A percentile compares a stretch with the other conserved stretches of the same genome.
Evolutionary conservation across 2,888 invertebrate species (phyloP).

Genomic region (Drosophila melanocephala): DNA sequence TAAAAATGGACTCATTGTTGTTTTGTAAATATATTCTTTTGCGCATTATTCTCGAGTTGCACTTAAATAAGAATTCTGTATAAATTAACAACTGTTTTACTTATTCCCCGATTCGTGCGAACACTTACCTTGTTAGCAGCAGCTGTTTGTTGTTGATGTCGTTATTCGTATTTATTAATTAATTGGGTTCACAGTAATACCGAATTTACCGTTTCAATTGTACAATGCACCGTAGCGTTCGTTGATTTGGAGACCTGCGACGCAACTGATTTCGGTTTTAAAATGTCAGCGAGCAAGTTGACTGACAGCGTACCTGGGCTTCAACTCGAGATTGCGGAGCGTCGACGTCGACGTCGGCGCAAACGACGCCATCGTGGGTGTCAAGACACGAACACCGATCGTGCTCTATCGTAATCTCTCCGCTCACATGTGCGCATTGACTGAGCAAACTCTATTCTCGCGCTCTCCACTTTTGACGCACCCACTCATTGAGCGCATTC

Average conservation of each 20-base stretch:
- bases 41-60: constrained; percentile 27
- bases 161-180: constrained; percentile 47
- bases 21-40: constrained; percentile 6
- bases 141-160: constrained; percentile 41
- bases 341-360: constrained; percentile 22
- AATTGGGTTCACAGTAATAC: constrained; percentile 24
- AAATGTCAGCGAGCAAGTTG: constrained; percentile 57
- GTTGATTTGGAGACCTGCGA: constrained; percentile 61
- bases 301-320: constrained; percentile 55
- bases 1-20: constrained; percentile 15
- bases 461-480: constrained; percentile 1
- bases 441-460: neutral
- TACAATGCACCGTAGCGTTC: constrained; percentile 57
- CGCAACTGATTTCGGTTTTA: constrained; percentile 65
- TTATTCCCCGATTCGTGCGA: constrained; percentile 17
- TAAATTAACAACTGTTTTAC: constrained; percentile 3
- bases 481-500: constrained; percentile 1
- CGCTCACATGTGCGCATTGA: neutral
- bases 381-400: constrained; percentile 53
- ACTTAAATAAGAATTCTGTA: neutral
- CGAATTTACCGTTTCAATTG: constrained; percentile 27
- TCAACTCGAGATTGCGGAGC: constrained; percentile 28
- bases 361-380: constrained; percentile 26
- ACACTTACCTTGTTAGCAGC: constrained; percentile 68
- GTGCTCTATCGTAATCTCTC: constrained; percentile 33